Conservation (phyloP, 1,140 invertebrate genomes). For the Ips nitidus region DNA sequence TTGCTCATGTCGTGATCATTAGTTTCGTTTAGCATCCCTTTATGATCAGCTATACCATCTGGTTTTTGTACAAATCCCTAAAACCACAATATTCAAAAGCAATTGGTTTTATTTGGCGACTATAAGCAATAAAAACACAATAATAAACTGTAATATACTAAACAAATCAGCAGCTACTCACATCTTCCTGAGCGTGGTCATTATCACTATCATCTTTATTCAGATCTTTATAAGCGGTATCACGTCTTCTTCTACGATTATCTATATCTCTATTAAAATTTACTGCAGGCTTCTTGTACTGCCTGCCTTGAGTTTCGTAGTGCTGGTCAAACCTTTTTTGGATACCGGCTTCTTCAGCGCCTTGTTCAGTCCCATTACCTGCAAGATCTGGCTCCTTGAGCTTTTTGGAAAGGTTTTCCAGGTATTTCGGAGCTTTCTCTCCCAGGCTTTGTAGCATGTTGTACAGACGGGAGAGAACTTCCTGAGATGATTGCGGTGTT, state of each 20-base stretch:
- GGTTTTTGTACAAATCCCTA: conserved; percentile 62
- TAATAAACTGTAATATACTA: neutral
- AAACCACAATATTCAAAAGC: neutral
- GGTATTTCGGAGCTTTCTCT: conserved; percentile 56
- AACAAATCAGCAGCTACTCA: conserved; percentile 36
- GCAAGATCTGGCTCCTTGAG: conserved; percentile 39
- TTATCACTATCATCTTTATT: conserved; percentile 62
- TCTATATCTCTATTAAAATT: conserved; percentile 46
- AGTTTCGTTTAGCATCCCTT: conserved; percentile 62
- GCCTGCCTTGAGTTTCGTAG: conserved; percentile 41
- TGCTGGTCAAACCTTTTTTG: conserved; percentile 26
- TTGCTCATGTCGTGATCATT: conserved; percentile 64
- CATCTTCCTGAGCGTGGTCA: conserved; percentile 64
- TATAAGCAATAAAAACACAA: neutral
- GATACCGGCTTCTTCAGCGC: neutral
- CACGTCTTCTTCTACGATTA: conserved; percentile 41
- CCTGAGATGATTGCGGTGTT: conserved; percentile 52
- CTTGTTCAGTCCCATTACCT: too few relatives aligned
- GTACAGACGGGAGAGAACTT: conserved; percentile 62
- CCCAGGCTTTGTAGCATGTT: conserved; percentile 59
- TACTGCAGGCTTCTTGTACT: conserved; percentile 46
- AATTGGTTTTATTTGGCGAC: neutral
- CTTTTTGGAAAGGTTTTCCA: conserved; percentile 55
- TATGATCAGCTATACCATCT: conserved; percentile 66
- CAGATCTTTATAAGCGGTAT: conserved; percentile 53